Conservation (phyloP, 2,797 vertebrate species). For the Sphenodon punctatus region DNA sequence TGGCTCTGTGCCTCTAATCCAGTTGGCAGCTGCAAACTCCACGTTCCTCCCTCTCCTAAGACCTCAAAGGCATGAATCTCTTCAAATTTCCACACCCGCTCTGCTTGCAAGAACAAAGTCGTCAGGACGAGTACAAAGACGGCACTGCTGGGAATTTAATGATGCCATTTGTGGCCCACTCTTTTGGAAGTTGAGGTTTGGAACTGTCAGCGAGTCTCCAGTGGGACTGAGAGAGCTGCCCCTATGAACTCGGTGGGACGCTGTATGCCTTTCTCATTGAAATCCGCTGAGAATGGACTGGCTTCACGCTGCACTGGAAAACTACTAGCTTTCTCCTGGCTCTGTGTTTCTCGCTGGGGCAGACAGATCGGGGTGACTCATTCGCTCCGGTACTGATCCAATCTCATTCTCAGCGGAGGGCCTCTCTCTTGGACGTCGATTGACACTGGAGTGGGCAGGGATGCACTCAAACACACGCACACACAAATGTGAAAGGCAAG, state of each 20-base stretch:
- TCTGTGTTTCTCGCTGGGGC: background rate
- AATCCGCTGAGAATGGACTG: conserved; percentile 10
- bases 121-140: background rate
- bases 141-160: background rate
- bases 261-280: background rate
- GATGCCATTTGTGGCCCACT: background rate
- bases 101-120: background rate
- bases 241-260: background rate
- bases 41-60: background rate
- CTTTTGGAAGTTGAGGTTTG: background rate
- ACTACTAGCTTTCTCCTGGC: background rate
- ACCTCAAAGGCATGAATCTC: background rate
- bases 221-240: background rate
- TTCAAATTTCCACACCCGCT: background rate
- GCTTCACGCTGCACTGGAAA: background rate
- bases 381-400: too few relatives aligned
- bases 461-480: background rate
- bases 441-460: background rate
- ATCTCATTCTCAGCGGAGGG: background rate
- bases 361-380: background rate
- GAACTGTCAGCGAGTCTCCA: background rate
- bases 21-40: background rate
- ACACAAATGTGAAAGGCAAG: background rate
- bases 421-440: background rate
- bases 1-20: background rate